Percentiles rank a stretch among this genome's conserved stretches.
Conservation (phyloP, 2,113 vertebrate genomes). For the Tiliqua scincoides region DNA sequence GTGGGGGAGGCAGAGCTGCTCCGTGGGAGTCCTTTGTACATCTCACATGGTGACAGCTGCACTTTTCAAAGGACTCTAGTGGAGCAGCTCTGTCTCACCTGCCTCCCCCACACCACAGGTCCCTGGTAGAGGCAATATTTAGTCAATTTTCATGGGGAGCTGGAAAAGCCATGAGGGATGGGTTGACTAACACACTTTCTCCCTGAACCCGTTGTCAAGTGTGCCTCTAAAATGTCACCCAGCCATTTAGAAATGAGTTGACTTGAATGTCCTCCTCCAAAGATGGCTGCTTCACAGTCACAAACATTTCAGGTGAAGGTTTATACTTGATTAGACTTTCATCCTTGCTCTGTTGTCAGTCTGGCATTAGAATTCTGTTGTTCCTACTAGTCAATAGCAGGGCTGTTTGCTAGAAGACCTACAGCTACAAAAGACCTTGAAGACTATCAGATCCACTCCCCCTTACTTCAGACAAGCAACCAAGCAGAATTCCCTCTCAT, state of each 20-base stretch:
- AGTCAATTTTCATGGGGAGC: no score
- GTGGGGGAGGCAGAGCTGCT: no score
- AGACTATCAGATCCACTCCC: neutral
- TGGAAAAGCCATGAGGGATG: neutral
- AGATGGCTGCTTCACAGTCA: neutral
- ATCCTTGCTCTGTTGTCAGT: neutral
- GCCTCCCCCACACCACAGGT: no score
- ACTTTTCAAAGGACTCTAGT: no score
- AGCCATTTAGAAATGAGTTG: neutral
- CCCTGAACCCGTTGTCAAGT: neutral
- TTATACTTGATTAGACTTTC: neutral
- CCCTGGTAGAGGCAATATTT: neutral
- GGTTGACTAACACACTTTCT: neutral
- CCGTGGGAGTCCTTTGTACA: no score
- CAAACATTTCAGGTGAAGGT: neutral
- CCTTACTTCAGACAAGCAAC: neutral
- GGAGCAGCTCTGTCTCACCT: no score
- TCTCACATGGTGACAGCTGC: no score
- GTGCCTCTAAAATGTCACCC: neutral
- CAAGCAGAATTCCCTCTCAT: neutral
- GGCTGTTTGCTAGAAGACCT: neutral
- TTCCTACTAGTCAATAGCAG: neutral
- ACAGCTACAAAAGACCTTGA: neutral
- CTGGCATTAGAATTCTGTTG: neutral
- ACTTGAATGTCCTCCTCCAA: neutral